Percentiles rank a stretch among this genome's conserved stretches.
Conservation (phyloP, 2,797 vertebrate species). For the Coreius guichenoti region DNA sequence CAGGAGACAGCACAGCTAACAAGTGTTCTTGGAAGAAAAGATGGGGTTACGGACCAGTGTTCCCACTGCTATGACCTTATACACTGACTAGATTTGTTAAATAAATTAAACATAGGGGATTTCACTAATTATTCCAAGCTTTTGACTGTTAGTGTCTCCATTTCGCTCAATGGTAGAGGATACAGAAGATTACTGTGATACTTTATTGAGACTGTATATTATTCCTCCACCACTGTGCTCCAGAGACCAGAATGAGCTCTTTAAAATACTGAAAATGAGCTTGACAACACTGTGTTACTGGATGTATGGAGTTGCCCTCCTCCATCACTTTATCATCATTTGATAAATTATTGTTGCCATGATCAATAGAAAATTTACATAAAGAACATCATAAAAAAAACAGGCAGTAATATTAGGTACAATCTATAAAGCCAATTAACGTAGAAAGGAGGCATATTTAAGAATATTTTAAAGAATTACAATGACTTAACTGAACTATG, state of each 20-base stretch:
- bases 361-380: not conserved
- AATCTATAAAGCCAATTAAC: not conserved
- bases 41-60: not conserved
- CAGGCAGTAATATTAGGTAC: not conserved
- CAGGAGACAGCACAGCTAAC: conserved; percentile 1
- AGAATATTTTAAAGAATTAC: not conserved
- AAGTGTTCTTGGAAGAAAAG: conserved; percentile 19
- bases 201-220: not conserved
- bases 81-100: not conserved
- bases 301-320: not conserved
- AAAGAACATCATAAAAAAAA: no score
- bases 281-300: not conserved
- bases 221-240: not conserved
- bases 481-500: not conserved
- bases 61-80: not conserved
- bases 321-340: not conserved
- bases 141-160: not conserved
- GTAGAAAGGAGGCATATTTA: not conserved
- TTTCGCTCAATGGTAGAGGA: not conserved
- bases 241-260: no score
- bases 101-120: not conserved
- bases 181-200: not conserved
- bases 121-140: not conserved
- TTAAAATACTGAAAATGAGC: not conserved
- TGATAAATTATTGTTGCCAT: not conserved